Conservation (phyloP, 2,113 vertebrate genomes). For the Jacana jacana region DNA sequence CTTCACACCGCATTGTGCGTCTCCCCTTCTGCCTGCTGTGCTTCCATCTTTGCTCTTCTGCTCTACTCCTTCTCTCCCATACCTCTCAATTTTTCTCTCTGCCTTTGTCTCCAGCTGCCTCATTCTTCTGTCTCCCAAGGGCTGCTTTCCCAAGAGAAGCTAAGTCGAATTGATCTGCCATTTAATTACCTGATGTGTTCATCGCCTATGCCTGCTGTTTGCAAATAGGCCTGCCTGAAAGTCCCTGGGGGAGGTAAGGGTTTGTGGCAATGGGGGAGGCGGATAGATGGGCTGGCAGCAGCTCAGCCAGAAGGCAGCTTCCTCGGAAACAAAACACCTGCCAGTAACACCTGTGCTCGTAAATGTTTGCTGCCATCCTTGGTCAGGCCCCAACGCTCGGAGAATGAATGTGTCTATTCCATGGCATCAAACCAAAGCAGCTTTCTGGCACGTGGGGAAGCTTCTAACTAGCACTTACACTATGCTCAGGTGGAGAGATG, state of each 20-base stretch:
- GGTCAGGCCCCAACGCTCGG: background rate
- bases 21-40: background rate
- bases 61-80: background rate
- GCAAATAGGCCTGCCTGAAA: constrained; percentile 52
- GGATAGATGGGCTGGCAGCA: constrained; percentile 39
- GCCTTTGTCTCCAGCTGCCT: constrained; percentile 9
- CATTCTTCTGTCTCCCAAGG: constrained; percentile 43
- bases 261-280: constrained; percentile 17
- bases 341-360: constrained; percentile 57
- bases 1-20: background rate
- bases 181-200: constrained; percentile 72
- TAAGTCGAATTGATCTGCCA: constrained; percentile 67
- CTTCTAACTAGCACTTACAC: constrained; percentile 9
- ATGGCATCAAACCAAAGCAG: constrained; percentile 52
- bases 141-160: constrained; percentile 63
- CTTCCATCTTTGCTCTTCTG: background rate
- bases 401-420: constrained; percentile 44
- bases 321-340: constrained; percentile 56
- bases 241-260: constrained; percentile 11
- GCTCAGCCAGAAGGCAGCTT: constrained; percentile 57
- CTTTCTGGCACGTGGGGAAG: background rate
- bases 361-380: constrained; percentile 53
- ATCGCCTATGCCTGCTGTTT: constrained; percentile 47
- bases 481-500: background rate
- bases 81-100: background rate